Evolutionary conservation across 2,113 vertebrate species (phyloP), one percentile per base, ranked within the genome.

Genomic region (Cyprinus carpio): DNA sequence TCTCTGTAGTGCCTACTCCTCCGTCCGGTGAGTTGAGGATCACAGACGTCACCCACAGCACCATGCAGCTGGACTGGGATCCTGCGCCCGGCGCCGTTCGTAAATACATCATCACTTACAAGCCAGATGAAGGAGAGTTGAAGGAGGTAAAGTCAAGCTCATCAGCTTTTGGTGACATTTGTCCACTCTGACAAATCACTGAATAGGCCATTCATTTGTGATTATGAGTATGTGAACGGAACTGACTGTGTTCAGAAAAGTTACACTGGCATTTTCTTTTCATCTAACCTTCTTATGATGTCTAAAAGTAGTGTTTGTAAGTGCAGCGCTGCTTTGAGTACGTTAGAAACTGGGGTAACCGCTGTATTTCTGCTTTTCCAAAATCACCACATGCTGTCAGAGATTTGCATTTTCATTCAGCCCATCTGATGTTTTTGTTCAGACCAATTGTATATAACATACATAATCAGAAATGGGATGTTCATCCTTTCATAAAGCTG

Each of bases 11-110:
- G 89, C 97, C 97, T 56, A 85, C 97, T 88, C 96, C 96, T 60
- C 95, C 93, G 16, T 93, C 95, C 1, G 96, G 95, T 60, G 87
- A 95, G 31, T 89, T 99, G 86, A 95, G 62, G 81, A 93, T 98
- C 85, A 94, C 91, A 16, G 98, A 99, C 4, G 88, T 98, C 84
- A 98, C 97, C 88, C 98, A 99, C 88, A 99, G 97, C 92, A 93
- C 91, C 83, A 96, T 99, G 95, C 93, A 90, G 43, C 93, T 97
- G 0, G 67, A 92, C 56, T 99, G 98, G 98, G 97, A 99, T 85
- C 94, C 95, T 0, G 96, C 95, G 3, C 95, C 96, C 20, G 97
- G 96, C 18, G 92, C 91, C 75, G 98, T 99, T 83, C 94, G 90
- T 46, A 98, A 96, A 89, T 99, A 99, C 67, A 90, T 96, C 15